Conservation (phyloP, 2,888 invertebrate species). For the Lithophane ornitopus region DNA sequence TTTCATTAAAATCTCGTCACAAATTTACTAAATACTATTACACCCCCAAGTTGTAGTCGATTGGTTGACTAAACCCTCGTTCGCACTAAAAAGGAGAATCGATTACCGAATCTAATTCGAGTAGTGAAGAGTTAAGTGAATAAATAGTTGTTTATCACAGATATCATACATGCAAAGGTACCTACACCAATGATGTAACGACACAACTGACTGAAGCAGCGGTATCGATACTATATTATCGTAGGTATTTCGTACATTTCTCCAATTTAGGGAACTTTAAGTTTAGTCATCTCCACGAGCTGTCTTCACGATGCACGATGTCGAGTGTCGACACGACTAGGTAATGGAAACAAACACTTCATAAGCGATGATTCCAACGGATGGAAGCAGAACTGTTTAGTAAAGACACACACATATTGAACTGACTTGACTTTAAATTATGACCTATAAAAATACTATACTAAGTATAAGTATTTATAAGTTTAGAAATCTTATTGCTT, state of each 20-base stretch:
- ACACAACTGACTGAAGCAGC: neutral
- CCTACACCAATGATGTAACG: constrained; percentile 3
- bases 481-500: constrained; percentile 24
- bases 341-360: constrained; percentile 41
- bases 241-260: constrained; percentile 14
- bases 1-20: constrained; percentile 84
- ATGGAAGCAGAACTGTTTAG: constrained; percentile 5
- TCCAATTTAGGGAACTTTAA: constrained; percentile 20
- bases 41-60: constrained; percentile 37
- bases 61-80: constrained; percentile 35
- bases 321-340: constrained; percentile 1
- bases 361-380: constrained; percentile 37
- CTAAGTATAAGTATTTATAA: neutral
- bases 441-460: constrained; percentile 52
- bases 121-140: constrained; percentile 20
- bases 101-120: constrained; percentile 39
- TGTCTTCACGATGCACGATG: constrained; percentile 57
- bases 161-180: constrained; percentile 33
- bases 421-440: constrained; percentile 21
- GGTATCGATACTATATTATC: constrained; percentile 25
- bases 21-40: constrained; percentile 72
- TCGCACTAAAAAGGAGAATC: constrained; percentile 31
- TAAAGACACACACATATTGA: neutral
- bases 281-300: constrained; percentile 42
- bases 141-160: constrained; percentile 49